phyloP scores from a whole-genome alignment of 2,888 invertebrate genomes.

The Tinea pellionella region DNA sequence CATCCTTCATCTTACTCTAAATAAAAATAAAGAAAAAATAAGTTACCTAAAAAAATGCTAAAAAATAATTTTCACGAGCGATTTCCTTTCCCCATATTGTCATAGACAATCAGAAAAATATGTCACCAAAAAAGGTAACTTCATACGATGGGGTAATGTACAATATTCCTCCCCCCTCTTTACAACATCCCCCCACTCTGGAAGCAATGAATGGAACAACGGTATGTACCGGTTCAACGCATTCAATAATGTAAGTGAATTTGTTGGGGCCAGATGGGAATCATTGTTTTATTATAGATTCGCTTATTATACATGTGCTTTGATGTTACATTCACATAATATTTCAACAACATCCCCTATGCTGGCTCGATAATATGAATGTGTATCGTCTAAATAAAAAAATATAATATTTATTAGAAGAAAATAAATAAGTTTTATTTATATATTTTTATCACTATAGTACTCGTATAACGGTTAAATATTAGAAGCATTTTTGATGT shows the following conservation, averaged over 20 bases:
- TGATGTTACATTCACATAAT: too few species aligned
- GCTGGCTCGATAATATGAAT: too few species aligned
- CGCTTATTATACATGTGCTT: not conserved
- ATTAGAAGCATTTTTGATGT: too few species aligned
- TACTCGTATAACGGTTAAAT: too few species aligned
- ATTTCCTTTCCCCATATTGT: not conserved
- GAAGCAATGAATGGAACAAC: slow-evolving; percentile 11
- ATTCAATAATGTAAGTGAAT: slow-evolving; percentile 14
- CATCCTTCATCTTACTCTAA: too few species aligned
- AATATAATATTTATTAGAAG: too few species aligned
- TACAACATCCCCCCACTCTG: not conserved
- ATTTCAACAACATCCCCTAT: too few species aligned
- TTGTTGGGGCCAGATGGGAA: slow-evolving; percentile 14
- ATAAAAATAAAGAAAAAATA: not conserved
- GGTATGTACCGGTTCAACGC: slow-evolving; percentile 13
- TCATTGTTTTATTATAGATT: slow-evolving; percentile 9
- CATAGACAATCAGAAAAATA: slow-evolving; percentile 6
- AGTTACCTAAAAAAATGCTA: too few species aligned
- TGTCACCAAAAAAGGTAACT: slow-evolving; percentile 2
- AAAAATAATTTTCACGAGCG: not conserved
- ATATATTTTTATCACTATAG: too few species aligned
- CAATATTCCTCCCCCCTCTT: not conserved
- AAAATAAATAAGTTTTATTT: too few species aligned
- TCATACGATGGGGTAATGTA: slow-evolving; percentile 6
- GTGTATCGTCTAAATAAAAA: too few species aligned